These are phyloP conservation scores for Lissocephala sabroskyi DNA, from an alignment of 2,888 invertebrate species.

Conservation along the genomic window DNA sequence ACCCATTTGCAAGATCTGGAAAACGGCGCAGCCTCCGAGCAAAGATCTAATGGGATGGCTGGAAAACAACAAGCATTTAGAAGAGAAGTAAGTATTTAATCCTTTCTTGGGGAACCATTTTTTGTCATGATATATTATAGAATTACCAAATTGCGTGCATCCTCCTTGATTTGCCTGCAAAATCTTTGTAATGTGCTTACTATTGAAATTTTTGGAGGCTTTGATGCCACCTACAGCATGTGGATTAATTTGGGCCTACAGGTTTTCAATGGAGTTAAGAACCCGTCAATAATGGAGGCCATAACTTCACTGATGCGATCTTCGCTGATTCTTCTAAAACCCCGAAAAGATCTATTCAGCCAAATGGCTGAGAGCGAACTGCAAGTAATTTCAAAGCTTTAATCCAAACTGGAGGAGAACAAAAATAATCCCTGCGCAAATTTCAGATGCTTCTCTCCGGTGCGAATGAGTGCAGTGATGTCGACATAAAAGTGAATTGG, in stretches of 20 bases:
- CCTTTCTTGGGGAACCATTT: too few relatives aligned
- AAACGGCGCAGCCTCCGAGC: conserved; percentile 71
- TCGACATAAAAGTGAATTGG: conserved; percentile 76
- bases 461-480: conserved; percentile 74
- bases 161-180: conserved; percentile 80
- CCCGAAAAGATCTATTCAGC: conserved; percentile 73
- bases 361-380: conserved; percentile 76
- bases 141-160: conserved; percentile 76
- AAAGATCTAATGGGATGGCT: conserved; percentile 75
- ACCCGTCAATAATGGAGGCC: conserved; percentile 77
- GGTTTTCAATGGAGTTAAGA: conserved; percentile 75
- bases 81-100: conserved; percentile 74
- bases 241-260: conserved; percentile 80
- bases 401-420: background rate
- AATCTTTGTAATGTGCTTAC: conserved; percentile 79
- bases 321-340: conserved; percentile 79
- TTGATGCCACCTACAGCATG: conserved; percentile 76
- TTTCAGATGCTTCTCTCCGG: conserved; percentile 74
- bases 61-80: conserved; percentile 73
- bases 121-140: too few relatives aligned
- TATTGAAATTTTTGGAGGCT: conserved; percentile 78
- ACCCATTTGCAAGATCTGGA: conserved; percentile 49
- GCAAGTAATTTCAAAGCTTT: conserved; percentile 60
- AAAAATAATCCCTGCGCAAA: too few relatives aligned
- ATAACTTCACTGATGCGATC: conserved; percentile 83